Conservation (phyloP, 2,888 invertebrate genomes). For the Trachelus stipa region DNA sequence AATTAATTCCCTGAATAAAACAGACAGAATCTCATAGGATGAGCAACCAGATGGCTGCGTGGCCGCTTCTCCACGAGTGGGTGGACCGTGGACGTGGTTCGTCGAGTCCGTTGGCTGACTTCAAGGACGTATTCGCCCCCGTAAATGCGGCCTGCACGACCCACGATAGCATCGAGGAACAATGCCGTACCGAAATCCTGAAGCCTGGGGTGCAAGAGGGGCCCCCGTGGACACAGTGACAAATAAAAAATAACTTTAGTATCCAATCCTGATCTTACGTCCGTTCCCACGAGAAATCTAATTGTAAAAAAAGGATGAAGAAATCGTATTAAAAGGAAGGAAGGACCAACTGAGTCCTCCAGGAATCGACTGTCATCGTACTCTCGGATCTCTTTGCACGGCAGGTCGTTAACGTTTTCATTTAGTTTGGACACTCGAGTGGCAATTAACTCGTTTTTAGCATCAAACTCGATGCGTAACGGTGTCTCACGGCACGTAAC, state of each 20-base stretch:
- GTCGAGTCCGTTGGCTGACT: constrained; percentile 29
- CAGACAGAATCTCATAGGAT: background rate
- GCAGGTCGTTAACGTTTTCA: background rate
- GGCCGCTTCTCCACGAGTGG: constrained; percentile 25
- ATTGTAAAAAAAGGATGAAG: background rate
- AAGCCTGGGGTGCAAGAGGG: background rate
- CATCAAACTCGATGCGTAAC: background rate
- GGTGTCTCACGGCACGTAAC: background rate
- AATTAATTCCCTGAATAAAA: background rate
- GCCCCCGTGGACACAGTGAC: background rate
- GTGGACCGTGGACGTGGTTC: constrained; percentile 25
- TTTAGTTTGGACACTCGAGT: background rate
- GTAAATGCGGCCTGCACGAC: constrained; percentile 9
- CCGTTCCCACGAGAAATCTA: background rate
- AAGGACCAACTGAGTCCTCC: background rate
- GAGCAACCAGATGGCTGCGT: constrained; percentile 26
- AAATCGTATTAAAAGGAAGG: background rate
- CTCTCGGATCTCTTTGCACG: background rate
- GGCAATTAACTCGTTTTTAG: background rate
- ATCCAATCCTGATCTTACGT: background rate
- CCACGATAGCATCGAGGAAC: constrained; percentile 3
- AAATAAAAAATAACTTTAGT: background rate
- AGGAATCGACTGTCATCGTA: background rate
- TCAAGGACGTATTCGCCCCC: constrained; percentile 27
- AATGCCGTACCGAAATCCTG: background rate